Conservation (phyloP, 92 coral and sea anemone species). For the Epizoanthus ramosus region DNA sequence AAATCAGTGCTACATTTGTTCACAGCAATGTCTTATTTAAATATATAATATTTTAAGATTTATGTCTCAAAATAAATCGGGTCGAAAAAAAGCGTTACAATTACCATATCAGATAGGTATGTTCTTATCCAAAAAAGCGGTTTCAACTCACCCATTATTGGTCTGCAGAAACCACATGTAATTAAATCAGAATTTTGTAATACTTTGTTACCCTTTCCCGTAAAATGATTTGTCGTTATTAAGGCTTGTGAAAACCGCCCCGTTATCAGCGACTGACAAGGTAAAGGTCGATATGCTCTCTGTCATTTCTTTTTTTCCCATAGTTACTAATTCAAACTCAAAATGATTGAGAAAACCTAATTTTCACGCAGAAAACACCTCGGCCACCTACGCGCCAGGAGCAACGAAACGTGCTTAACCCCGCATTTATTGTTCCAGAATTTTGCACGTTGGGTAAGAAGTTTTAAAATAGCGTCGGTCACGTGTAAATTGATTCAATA, state of each 20-base stretch:
- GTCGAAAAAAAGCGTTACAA: too few relatives aligned
- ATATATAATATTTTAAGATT: too few relatives aligned
- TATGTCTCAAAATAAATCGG: too few relatives aligned
- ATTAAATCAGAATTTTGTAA: neutral
- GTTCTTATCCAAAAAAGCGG: too few relatives aligned
- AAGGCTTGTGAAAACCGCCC: neutral
- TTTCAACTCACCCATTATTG: too few relatives aligned
- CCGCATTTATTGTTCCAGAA: neutral
- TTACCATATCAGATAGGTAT: too few relatives aligned
- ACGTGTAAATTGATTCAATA: constrained; percentile 16
- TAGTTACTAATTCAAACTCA: neutral
- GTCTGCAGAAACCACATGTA: neutral
- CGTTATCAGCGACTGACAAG: neutral
- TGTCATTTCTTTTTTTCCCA: neutral
- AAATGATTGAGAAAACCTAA: neutral
- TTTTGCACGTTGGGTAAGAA: neutral
- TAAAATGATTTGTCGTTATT: neutral
- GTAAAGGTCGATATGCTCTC: neutral
- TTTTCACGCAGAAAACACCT: neutral
- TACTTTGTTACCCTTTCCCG: neutral
- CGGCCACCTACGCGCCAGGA: neutral
- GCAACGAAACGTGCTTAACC: neutral
- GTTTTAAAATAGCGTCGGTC: neutral
- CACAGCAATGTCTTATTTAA: too few relatives aligned
- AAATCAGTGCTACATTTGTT: too few relatives aligned